These are phyloP conservation scores for Platycheirus albimanus DNA, from an alignment of 2,888 invertebrate species.

Conservation along the genomic window DNA sequence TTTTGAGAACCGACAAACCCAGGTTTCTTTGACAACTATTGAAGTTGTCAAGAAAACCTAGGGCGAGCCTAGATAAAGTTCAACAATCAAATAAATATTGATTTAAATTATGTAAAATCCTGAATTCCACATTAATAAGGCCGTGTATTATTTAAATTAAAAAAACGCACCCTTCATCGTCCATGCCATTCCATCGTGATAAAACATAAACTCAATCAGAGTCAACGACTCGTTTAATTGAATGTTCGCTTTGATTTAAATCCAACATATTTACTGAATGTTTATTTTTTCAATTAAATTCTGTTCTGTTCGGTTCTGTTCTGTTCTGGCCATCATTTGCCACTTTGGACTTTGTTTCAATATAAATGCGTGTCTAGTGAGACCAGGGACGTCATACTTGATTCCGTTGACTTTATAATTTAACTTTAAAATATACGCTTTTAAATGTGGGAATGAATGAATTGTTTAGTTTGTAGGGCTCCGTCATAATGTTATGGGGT, in stretches of 20 bases:
- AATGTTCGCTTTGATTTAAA: constrained; percentile 57
- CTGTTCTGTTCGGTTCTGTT: constrained; percentile 25
- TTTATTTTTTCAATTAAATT: constrained; percentile 66
- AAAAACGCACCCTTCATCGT: constrained; percentile 3
- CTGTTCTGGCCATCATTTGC: neutral
- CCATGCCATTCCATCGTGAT: constrained; percentile 1
- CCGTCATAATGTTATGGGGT: too few species aligned
- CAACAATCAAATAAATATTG: too few species aligned
- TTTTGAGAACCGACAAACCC: too few species aligned
- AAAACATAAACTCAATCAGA: constrained; percentile 32
- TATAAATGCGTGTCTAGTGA: neutral
- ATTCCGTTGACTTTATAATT: neutral
- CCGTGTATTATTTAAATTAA: too few species aligned
- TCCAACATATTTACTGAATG: constrained; percentile 60
- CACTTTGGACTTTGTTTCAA: constrained; percentile 48
- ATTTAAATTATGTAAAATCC: too few species aligned
- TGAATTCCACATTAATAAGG: too few species aligned
- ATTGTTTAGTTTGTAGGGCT: too few species aligned
- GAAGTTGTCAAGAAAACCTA: too few species aligned
- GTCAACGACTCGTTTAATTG: constrained; percentile 59
- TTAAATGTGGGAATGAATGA: too few species aligned
- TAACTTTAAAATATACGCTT: neutral
- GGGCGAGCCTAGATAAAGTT: too few species aligned
- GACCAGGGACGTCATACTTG: neutral
- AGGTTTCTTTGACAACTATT: too few species aligned